These are phyloP conservation scores for Hypomesus transpacificus DNA, from an alignment of 2,113 vertebrate species.

Conservation along the genomic window DNA sequence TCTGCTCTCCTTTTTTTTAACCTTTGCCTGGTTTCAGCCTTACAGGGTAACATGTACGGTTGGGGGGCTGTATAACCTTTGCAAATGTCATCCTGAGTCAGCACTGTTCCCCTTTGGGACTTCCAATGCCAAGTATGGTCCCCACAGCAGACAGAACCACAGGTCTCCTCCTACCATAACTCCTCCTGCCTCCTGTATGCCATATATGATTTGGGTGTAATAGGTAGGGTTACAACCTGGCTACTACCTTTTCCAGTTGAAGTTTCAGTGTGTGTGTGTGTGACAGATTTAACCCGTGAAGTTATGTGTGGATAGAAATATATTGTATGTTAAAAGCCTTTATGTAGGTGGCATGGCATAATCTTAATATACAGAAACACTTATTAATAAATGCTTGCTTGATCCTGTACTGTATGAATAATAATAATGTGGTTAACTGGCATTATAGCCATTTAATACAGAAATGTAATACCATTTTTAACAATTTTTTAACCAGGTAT, in stretches of 20 bases:
- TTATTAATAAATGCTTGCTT: too few relatives aligned
- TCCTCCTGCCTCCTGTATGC: conserved; percentile 14
- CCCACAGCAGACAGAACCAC: not conserved
- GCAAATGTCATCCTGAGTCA: conserved; percentile 73
- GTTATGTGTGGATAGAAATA: too few relatives aligned
- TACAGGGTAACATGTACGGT: conserved; percentile 41
- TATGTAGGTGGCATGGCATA: not conserved
- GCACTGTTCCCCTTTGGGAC: conserved; percentile 48
- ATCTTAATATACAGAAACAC: not conserved
- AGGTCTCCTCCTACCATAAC: too few relatives aligned
- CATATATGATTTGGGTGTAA: conserved; percentile 12
- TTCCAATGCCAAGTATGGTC: conserved; percentile 61
- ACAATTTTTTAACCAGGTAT: too few relatives aligned
- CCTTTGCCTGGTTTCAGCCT: not conserved
- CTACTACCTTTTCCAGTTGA: too few relatives aligned
- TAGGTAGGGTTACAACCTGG: not conserved
- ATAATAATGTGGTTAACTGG: too few relatives aligned
- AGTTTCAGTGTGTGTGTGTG: too few relatives aligned
- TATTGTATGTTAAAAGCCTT: not conserved
- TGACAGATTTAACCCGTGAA: too few relatives aligned
- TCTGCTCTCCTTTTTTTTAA: not conserved
- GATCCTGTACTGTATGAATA: too few relatives aligned
- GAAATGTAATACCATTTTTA: too few relatives aligned
- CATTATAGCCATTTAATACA: too few relatives aligned
- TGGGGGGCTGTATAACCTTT: conserved; percentile 2